Conservation (phyloP, 2,888 invertebrate genomes). For the Andrena marginata region DNA sequence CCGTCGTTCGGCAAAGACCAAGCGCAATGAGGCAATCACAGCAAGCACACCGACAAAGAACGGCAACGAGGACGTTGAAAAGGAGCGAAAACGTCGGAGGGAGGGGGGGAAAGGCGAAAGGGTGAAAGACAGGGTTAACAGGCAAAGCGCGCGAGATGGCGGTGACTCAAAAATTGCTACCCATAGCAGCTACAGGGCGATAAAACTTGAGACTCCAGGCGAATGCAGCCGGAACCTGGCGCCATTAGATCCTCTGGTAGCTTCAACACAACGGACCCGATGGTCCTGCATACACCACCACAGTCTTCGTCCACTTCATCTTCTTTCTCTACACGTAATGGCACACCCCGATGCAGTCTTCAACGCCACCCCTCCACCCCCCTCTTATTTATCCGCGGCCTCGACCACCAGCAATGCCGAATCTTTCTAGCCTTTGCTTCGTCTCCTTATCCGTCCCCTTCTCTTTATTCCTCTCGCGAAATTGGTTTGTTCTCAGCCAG, state of each 20-base stretch:
- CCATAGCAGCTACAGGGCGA: constrained; percentile 68
- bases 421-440: constrained; percentile 32
- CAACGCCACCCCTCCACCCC: constrained; percentile 14
- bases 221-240: constrained; percentile 76
- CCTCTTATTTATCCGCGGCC: constrained; percentile 62
- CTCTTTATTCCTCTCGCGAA: not conserved
- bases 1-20: constrained; percentile 3
- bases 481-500: constrained; percentile 20
- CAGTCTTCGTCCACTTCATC: constrained; percentile 33
- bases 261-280: constrained; percentile 71
- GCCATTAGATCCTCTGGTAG: constrained; percentile 77
- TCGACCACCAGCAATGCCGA: constrained; percentile 36
- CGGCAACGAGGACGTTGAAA: constrained; percentile 1
- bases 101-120: constrained; percentile 25
- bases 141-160: constrained; percentile 56
- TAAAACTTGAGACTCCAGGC: constrained; percentile 72
- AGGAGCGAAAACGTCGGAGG: not conserved
- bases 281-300: constrained; percentile 21
- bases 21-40: constrained; percentile 34
- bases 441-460: constrained; percentile 15
- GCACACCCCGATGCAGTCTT: constrained; percentile 13
- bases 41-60: constrained; percentile 42
- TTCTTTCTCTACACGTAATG: constrained; percentile 50
- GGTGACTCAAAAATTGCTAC: constrained; percentile 76
- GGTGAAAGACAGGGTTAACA: constrained; percentile 33